phyloP scores from a whole-genome alignment of 2,113 vertebrate species.

The Acrocephalus kingi region DNA sequence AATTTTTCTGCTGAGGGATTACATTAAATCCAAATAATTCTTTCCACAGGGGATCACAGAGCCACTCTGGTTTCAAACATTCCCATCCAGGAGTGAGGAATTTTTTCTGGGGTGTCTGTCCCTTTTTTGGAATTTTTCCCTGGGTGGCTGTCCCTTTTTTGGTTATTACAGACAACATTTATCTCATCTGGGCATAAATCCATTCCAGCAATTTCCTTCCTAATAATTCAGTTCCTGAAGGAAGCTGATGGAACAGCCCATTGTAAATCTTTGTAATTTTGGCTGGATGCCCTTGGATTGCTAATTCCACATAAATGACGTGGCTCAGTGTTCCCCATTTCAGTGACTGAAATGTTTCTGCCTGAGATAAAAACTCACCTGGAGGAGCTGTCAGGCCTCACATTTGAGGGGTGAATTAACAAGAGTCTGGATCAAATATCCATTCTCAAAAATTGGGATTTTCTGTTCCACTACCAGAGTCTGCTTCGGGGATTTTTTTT shows the following conservation, averaged over 20 bases:
- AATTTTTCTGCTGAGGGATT: conserved; percentile 44
- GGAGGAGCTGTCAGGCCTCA: neutral
- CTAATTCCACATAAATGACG: neutral
- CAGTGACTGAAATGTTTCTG: neutral
- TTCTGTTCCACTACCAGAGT: neutral
- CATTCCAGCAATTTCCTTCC: neutral
- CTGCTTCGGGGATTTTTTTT: neutral
- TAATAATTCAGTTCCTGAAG: neutral
- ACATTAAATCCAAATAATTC: conserved; percentile 39
- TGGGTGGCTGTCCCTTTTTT: neutral
- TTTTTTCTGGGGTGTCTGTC: neutral
- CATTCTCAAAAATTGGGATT: neutral
- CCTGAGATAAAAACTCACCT: neutral
- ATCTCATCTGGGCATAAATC: neutral
- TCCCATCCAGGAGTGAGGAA: neutral
- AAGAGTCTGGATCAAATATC: neutral
- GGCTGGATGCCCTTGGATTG: neutral
- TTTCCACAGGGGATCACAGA: conserved; percentile 8
- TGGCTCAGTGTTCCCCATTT: neutral
- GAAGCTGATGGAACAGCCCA: neutral
- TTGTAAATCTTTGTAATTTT: neutral
- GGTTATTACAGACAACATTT: neutral
- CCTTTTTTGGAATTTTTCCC: neutral
- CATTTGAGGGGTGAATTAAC: neutral
- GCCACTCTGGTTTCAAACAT: neutral